Conservation (phyloP, 1,140 invertebrate species). For the Pseudomyrmex concolor region DNA sequence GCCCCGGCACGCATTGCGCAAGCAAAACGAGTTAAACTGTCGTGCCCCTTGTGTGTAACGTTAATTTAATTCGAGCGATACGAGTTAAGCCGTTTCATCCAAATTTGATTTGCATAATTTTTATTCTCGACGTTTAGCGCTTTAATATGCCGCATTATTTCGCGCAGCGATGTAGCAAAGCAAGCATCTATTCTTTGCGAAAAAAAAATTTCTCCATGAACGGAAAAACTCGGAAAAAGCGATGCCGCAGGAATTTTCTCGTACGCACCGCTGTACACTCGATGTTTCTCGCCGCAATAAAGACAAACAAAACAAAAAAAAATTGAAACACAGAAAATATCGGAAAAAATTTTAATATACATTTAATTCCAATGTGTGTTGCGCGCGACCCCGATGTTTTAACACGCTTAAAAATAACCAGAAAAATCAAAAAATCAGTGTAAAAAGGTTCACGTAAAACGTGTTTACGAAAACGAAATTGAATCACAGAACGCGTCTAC, state of each 20-base stretch:
- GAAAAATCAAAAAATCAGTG: slow-evolving; percentile 45
- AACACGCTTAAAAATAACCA: slow-evolving; percentile 15
- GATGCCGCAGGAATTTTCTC: slow-evolving; percentile 5
- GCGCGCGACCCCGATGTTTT: background rate
- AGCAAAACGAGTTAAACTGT: slow-evolving; percentile 33
- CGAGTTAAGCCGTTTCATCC: background rate
- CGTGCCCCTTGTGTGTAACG: background rate
- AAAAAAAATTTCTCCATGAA: background rate
- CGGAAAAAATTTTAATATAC: slow-evolving; percentile 21
- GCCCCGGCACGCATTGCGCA: background rate
- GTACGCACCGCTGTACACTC: too few species aligned
- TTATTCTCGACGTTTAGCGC: slow-evolving; percentile 52
- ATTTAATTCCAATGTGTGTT: slow-evolving; percentile 5
- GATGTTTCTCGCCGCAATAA: background rate
- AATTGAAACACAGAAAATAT: background rate
- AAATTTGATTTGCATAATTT: slow-evolving; percentile 58
- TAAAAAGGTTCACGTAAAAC: background rate
- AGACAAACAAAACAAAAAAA: slow-evolving; percentile 6
- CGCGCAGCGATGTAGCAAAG: background rate
- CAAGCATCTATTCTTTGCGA: background rate
- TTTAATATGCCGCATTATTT: slow-evolving; percentile 46
- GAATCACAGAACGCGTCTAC: slow-evolving; percentile 59
- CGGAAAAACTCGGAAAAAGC: background rate
- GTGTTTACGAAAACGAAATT: slow-evolving; percentile 4
- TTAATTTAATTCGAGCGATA: slow-evolving; percentile 52